Evolutionary conservation across 2,888 invertebrate genomes (phyloP), one percentile per base, ranked within the genome.

Genomic region (Tenthredo distinguenda): DNA sequence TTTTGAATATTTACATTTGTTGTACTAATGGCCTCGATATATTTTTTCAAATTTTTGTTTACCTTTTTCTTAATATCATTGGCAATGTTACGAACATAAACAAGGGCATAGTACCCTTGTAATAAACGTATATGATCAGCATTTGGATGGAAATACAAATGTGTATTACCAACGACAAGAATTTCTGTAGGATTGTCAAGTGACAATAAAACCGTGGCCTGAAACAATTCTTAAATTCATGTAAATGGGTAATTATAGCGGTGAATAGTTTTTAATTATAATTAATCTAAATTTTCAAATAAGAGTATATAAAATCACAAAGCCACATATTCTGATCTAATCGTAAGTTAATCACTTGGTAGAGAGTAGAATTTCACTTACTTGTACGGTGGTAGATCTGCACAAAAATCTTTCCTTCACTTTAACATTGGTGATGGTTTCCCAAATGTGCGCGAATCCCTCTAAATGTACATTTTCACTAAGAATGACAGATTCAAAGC

Each of bases 81-180:
- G 21, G 95, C 94, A 43, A 96, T 88, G 90, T 96, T 93, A 89
- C 96, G 95, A 37, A 98, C 91, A 94, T 97, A 97, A 68, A 95
- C 94, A 87, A 98, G 95, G 37, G 96, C 95, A 87, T 97, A 95
- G 47, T 96, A 97, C 47, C 96, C 96, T 95, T 99, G 99, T 34
- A 99, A 92, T 5, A 99, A 94, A 87, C 99, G 95, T 88, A 99
- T 96, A 91, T 98, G 98, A 93, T 98, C 97, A 7, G 99, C 97
- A 93, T 97, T 96, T 0, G 98, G 98, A 92, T 98, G 98, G 91
- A 98, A 99, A 94, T 98, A 99, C 77, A 99, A 95, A 94, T 99
- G 99, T 1, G 98, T 98, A 91, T 98, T 99, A 21, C 96, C 98
- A 87, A 96, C 94, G 58, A 97, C 91, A 55, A 97, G 89, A 85